phyloP scores from a whole-genome alignment of 2,797 vertebrate species.

The Vultur gryphus region DNA sequence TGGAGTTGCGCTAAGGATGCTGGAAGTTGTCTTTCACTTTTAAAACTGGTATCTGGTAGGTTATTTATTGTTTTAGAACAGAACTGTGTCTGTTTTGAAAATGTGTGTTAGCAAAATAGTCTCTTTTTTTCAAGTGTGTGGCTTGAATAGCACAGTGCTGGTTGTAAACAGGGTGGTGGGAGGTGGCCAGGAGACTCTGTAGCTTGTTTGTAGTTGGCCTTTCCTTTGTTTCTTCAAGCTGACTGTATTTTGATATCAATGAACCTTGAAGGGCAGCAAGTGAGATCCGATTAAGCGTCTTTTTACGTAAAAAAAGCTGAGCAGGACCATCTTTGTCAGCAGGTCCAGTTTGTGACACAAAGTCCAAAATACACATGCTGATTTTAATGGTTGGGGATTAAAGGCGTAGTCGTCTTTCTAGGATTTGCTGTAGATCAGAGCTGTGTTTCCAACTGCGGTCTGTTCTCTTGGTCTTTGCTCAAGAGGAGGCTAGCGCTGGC shows the following conservation, averaged over 20 bases:
- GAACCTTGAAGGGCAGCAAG: not conserved
- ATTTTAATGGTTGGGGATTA: not conserved
- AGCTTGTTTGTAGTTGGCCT: not conserved
- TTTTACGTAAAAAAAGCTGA: not conserved
- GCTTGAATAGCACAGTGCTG: not conserved
- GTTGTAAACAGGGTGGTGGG: not conserved
- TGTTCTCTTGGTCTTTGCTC: not conserved
- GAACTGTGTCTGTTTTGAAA: not conserved
- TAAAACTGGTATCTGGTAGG: not conserved
- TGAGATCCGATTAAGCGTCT: not conserved
- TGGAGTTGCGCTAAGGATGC: not conserved
- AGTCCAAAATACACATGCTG: not conserved
- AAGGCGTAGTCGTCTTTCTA: not conserved
- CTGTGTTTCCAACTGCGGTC: not conserved
- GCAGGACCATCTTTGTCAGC: not conserved
- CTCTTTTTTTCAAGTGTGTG: not conserved
- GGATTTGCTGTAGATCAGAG: not conserved
- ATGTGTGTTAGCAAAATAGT: fast-evolving
- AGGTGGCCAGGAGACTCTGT: not conserved
- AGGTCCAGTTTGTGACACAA: not conserved
- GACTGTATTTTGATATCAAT: not conserved
- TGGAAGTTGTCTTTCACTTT: not conserved
- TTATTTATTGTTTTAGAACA: not conserved
- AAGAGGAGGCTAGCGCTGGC: not conserved
- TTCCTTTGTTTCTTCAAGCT: slow-evolving; percentile 22